Conservation (phyloP, 2,888 invertebrate species). For the Corythucha ciliata region DNA sequence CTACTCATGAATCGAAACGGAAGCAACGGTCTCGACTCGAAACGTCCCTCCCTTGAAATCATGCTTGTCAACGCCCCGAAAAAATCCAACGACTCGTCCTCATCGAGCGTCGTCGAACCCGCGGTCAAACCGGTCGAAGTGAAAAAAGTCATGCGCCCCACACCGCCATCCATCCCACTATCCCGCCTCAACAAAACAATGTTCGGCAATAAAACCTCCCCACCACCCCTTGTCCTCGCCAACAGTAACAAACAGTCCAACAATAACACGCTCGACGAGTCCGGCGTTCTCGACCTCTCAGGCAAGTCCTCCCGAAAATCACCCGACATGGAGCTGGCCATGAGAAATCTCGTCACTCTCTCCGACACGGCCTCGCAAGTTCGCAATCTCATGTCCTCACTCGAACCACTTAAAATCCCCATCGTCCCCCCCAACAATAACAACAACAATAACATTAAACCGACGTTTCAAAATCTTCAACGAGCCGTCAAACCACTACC, state of each 20-base stretch:
- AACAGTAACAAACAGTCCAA: not conserved
- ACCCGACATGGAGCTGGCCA: slow-evolving; percentile 27
- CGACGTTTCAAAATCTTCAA: slow-evolving; percentile 7
- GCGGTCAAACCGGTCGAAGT: slow-evolving; percentile 20
- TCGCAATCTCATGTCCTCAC: slow-evolving; percentile 37
- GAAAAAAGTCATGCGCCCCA: slow-evolving; percentile 40
- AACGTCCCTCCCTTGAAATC: slow-evolving; percentile 38
- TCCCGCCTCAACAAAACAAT: slow-evolving; percentile 39
- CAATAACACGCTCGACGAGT: slow-evolving; percentile 41
- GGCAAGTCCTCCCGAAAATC: slow-evolving; percentile 40
- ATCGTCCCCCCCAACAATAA: slow-evolving; percentile 26
- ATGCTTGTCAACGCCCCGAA: slow-evolving; percentile 38
- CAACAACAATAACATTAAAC: slow-evolving; percentile 12
- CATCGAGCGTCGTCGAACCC: not conserved
- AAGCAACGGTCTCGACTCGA: slow-evolving; percentile 37
- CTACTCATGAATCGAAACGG: slow-evolving; percentile 31
- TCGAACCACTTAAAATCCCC: slow-evolving; percentile 27
- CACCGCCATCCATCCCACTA: slow-evolving; percentile 48
- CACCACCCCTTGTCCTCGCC: slow-evolving; percentile 22
- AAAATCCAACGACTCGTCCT: slow-evolving; percentile 15
- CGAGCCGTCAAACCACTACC: slow-evolving; percentile 39
- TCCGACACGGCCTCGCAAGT: slow-evolving; percentile 40
- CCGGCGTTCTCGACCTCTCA: slow-evolving; percentile 49
- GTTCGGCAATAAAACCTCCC: slow-evolving; percentile 37
- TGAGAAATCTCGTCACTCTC: slow-evolving; percentile 50